Evolutionary conservation across 2,888 invertebrate genomes (phyloP).

Genomic region (Acanthococcus lagerstroemiae): DNA sequence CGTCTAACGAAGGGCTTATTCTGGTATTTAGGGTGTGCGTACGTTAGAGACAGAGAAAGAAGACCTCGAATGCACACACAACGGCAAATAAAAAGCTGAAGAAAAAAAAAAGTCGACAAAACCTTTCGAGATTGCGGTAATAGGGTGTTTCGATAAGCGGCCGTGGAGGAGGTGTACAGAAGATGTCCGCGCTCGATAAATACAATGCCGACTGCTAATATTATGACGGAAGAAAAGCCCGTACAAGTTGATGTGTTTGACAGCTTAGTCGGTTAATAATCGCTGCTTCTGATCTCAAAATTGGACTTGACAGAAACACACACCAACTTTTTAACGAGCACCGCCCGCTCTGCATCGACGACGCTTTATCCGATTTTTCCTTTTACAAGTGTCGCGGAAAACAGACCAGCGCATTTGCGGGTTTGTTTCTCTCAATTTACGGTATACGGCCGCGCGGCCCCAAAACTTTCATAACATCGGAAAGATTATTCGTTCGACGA

Average conservation of each 20-base stretch:
- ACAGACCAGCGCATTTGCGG: too few relatives aligned
- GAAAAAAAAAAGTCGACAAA: not conserved
- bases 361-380: too few relatives aligned
- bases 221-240: conserved; percentile 21
- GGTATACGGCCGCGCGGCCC: too few relatives aligned
- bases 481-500: too few relatives aligned
- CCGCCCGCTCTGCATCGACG: conserved; percentile 12
- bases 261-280: conserved; percentile 30
- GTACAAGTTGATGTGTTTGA: conserved; percentile 28
- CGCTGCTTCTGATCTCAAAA: conserved; percentile 21
- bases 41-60: not conserved
- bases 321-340: conserved; percentile 20
- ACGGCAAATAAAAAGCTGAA: not conserved
- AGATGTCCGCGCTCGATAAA: conserved; percentile 20
- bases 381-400: too few relatives aligned
- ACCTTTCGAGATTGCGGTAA: conserved; percentile 21
- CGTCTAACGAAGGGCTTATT: not conserved
- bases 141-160: conserved; percentile 12
- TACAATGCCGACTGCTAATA: conserved; percentile 14
- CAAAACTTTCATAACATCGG: too few relatives aligned
- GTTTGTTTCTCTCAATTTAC: too few relatives aligned
- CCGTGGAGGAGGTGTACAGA: conserved; percentile 4
- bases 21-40: too few relatives aligned
- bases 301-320: conserved; percentile 28
- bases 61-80: not conserved